Percentiles rank a stretch among this genome's conserved stretches.
phyloP scores from a whole-genome alignment of 2,888 invertebrate species.

The Andrena trimmerana region DNA sequence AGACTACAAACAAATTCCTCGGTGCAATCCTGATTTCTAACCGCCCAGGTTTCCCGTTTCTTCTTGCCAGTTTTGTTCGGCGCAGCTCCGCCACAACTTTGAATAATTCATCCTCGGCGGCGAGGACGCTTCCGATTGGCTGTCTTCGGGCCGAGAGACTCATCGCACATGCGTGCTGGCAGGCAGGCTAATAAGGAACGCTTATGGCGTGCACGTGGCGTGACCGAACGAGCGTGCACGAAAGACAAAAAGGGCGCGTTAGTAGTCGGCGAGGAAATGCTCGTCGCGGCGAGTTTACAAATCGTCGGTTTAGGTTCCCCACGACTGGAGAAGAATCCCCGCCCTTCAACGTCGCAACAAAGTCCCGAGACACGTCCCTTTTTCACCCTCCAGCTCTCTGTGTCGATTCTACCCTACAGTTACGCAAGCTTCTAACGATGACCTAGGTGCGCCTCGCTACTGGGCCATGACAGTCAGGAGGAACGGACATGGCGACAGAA shows the following conservation, averaged over 20 bases:
- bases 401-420: no score
- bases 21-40: neutral
- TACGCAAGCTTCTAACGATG: no score
- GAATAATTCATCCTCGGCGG: slow-evolving; percentile 66
- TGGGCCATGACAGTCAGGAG: no score
- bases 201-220: slow-evolving; percentile 70
- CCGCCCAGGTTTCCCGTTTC: slow-evolving; percentile 2
- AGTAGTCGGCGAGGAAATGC: slow-evolving; percentile 34
- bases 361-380: neutral
- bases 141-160: slow-evolving; percentile 32
- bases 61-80: slow-evolving; percentile 27
- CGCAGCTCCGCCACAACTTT: slow-evolving; percentile 37
- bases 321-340: slow-evolving; percentile 37
- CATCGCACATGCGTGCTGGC: slow-evolving; percentile 56
- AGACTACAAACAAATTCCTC: neutral
- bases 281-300: slow-evolving; percentile 48
- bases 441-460: no score
- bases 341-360: slow-evolving; percentile 17
- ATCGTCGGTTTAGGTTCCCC: slow-evolving; percentile 42
- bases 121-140: slow-evolving; percentile 63
- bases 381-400: no score
- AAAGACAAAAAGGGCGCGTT: slow-evolving; percentile 55
- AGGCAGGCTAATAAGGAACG: slow-evolving; percentile 67
- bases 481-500: neutral
- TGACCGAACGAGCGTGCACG: slow-evolving; percentile 51